Evolutionary conservation across 2,797 vertebrate species (phyloP), one percentile per base, ranked within the genome.

Genomic region (Halcyon leucocephala): DNA sequence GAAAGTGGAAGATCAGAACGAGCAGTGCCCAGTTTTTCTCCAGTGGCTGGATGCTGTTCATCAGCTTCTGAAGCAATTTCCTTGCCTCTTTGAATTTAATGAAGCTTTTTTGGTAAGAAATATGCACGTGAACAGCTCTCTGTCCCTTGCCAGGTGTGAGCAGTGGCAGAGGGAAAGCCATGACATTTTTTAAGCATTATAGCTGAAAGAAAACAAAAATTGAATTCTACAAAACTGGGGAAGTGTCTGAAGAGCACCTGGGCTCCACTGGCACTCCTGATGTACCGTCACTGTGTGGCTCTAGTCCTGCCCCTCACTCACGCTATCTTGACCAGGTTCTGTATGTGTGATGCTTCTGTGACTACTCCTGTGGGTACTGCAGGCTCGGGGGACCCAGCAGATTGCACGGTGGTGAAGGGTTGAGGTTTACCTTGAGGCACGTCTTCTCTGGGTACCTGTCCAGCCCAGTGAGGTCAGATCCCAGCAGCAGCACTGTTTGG

Each of bases 11-110:
- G 99, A 99, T 57, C 99, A 99, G 94, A 99, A 99, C 0, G 99
- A 99, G 97, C 99, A 99, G 97, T 99, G 99, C 93, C 99, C 99
- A 0, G 99, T 99, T 94, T 99, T 99, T 97, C 98, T 99, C 86
- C 99, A 99, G 98, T 99, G 99, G 99, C 98, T 99, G 51, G 99
- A 99, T 98, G 99, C 99, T 33, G 98, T 99, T 67, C 99, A 99
- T 97, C 99, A 99, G 98, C 98, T 99, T 95, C 98, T 99, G 95
- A 99, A 99, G 97, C 99, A 99, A 98, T 99, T 99, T 96, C 99
- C 99, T 91, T 99, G 99, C 95, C 98, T 99, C 82, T 99, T 99
- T 28, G 99, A 99, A 98, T 99, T 99, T 98, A 99, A 99, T 0
- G 99, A 99, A 98, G 99, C 99, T 91, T 99, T 99, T 97, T 97